phyloP scores from a whole-genome alignment of 2,888 invertebrate genomes.

The Steinernema carpocapsae region DNA sequence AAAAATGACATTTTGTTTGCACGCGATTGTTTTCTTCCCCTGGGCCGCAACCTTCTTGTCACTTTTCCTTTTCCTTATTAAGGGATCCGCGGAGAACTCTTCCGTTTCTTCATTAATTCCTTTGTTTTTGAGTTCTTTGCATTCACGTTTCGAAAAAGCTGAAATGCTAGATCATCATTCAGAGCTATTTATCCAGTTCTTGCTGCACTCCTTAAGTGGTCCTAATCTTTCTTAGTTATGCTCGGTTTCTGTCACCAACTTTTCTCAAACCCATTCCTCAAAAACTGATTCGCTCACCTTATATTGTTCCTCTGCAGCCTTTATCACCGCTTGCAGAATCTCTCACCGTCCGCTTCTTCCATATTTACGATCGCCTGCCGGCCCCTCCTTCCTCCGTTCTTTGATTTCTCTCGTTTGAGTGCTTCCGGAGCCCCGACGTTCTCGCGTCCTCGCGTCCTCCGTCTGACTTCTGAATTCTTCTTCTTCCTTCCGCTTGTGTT shows the following conservation, averaged over 20 bases:
- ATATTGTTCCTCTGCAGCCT: neutral
- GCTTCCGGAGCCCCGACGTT: neutral
- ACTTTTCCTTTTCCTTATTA: neutral
- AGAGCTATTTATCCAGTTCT: no score
- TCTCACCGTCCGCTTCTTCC: neutral
- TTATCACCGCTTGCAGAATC: neutral
- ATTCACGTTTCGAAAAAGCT: no score
- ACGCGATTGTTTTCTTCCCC: slow-evolving; percentile 13
- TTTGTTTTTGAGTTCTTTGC: neutral
- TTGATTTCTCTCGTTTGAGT: neutral
- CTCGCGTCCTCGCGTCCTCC: neutral
- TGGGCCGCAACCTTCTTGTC: neutral
- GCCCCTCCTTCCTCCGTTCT: neutral
- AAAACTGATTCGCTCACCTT: neutral
- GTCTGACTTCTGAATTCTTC: neutral
- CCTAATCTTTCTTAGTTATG: no score
- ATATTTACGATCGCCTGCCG: neutral
- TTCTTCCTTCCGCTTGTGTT: neutral
- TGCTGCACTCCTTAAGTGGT: no score
- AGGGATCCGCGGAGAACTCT: neutral
- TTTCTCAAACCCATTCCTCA: neutral
- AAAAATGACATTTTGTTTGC: slow-evolving; percentile 8
- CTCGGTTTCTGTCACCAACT: neutral
- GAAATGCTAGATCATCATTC: no score
- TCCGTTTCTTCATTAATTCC: neutral